A percentile compares a stretch with the other conserved stretches of the same genome.
Conservation (phyloP, 2,888 invertebrate genomes). For the Lithosia quadra region DNA sequence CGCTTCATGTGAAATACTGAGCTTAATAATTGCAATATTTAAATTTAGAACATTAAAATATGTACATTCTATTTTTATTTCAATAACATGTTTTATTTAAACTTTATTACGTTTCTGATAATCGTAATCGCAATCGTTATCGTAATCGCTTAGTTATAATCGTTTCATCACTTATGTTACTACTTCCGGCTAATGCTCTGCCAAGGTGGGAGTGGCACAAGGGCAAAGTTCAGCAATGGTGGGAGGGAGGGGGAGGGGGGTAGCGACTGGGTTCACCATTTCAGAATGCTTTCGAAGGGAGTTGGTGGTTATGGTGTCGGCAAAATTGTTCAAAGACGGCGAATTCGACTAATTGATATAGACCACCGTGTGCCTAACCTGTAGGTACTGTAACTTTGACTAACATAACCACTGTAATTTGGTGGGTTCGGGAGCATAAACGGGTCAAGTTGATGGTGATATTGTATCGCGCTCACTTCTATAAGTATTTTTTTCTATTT, state of each 20-base stretch:
- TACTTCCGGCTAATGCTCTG: not conserved
- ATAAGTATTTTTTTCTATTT: too few relatives aligned
- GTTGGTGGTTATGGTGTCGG: not conserved
- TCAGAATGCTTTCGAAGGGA: not conserved
- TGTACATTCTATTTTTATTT: not conserved
- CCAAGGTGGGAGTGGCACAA: not conserved
- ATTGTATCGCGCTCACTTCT: too few relatives aligned
- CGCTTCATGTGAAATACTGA: constrained; percentile 1
- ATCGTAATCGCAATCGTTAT: constrained; percentile 1
- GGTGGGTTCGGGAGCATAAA: too few relatives aligned
- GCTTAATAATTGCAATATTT: not conserved
- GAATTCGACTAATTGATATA: not conserved
- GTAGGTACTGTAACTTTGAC: not conserved
- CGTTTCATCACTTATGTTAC: not conserved
- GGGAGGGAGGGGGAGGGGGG: too few relatives aligned
- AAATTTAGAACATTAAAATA: not conserved
- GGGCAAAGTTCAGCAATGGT: not conserved
- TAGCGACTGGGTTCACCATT: not conserved
- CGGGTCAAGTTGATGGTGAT: not conserved
- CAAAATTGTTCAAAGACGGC: not conserved
- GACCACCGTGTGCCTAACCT: too few relatives aligned
- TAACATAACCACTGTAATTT: too few relatives aligned
- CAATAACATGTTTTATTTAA: not conserved
- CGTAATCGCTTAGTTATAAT: not conserved
- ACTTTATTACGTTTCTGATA: not conserved